phyloP scores from a whole-genome alignment of 2,888 invertebrate genomes.

The Noctuana brunneofusca region DNA sequence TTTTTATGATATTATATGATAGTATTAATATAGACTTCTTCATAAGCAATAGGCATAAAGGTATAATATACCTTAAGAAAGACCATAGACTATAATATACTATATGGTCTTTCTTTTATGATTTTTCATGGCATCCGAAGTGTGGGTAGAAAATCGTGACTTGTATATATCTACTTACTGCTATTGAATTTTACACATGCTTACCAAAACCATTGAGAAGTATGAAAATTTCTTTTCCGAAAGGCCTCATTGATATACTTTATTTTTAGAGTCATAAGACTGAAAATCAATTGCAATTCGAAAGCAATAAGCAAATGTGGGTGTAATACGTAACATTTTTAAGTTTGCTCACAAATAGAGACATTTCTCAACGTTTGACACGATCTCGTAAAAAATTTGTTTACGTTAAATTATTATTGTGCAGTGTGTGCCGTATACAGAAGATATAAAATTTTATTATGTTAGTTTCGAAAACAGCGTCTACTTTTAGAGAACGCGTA shows the following conservation, averaged over 20 bases:
- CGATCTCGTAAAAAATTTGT: constrained; percentile 60
- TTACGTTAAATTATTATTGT: constrained; percentile 47
- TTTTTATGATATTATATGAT: too few species aligned
- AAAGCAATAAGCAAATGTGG: constrained; percentile 50
- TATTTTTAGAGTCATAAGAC: constrained; percentile 1
- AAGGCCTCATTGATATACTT: neutral
- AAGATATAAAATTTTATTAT: constrained; percentile 48
- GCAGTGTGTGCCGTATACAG: constrained; percentile 47
- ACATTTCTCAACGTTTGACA: constrained; percentile 65
- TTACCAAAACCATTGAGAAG: constrained; percentile 26
- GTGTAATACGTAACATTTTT: constrained; percentile 57
- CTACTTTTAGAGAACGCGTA: constrained; percentile 20
- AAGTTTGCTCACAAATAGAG: constrained; percentile 65
- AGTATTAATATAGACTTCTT: too few species aligned
- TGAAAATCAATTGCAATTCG: constrained; percentile 7
- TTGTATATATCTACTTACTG: constrained; percentile 3
- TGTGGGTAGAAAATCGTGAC: constrained; percentile 33
- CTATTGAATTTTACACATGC: constrained; percentile 38
- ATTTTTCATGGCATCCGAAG: constrained; percentile 6
- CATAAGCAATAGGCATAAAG: too few species aligned
- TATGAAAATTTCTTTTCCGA: constrained; percentile 8
- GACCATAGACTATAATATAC: too few species aligned
- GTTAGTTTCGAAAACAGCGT: constrained; percentile 46
- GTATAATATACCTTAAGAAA: too few species aligned
- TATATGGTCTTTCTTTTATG: constrained; percentile 4